phyloP scores from a whole-genome alignment of 2,888 invertebrate species.

The Trypoxylon attenuatum region DNA sequence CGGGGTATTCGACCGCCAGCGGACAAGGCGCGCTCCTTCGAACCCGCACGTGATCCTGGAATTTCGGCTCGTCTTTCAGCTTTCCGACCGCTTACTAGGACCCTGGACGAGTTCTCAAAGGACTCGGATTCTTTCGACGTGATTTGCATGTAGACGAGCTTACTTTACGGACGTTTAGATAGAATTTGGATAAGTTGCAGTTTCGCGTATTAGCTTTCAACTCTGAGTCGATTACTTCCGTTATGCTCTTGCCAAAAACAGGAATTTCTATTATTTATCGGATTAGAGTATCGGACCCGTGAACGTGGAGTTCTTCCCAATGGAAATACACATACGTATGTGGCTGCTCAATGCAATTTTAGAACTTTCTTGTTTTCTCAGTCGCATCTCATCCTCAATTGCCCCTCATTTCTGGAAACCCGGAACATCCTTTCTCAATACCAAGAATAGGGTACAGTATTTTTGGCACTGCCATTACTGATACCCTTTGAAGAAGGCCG shows the following conservation, averaged over 20 bases:
- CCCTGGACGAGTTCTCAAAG: too few relatives aligned
- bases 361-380: too few relatives aligned
- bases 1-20: neutral
- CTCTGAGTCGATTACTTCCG: neutral
- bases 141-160: neutral
- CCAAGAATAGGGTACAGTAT: neutral
- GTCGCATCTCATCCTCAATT: constrained; percentile 2
- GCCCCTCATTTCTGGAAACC: constrained; percentile 4
- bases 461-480: too few relatives aligned
- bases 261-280: too few relatives aligned
- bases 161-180: neutral
- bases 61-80: neutral
- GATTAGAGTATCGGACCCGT: too few relatives aligned
- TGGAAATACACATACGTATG: too few relatives aligned
- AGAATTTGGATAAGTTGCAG: neutral
- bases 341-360: too few relatives aligned
- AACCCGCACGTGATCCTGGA: neutral
- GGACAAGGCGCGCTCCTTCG: too few relatives aligned
- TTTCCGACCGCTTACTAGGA: too few relatives aligned
- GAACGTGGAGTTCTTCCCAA: too few relatives aligned
- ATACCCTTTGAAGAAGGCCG: too few relatives aligned
- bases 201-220: neutral
- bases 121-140: neutral
- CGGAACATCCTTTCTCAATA: constrained; percentile 26
- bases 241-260: too few relatives aligned